A percentile compares a stretch with the other conserved stretches of the same genome.
phyloP scores from a whole-genome alignment of 30 jellyfish, hydroid and myxozoan genomes.

The Pseudorhiza aurosa region DNA sequence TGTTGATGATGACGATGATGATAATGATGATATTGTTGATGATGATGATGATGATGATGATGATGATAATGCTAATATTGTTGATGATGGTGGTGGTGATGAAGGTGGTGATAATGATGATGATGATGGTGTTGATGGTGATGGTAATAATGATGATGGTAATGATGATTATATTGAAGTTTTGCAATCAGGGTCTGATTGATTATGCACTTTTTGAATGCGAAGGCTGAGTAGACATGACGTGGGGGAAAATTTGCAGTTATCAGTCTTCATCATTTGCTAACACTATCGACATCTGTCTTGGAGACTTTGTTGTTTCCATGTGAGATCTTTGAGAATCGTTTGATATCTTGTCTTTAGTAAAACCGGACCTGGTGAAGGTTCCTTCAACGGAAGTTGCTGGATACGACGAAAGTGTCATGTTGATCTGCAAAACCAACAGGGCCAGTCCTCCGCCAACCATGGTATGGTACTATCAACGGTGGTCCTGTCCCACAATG shows the following conservation, averaged over 20 bases:
- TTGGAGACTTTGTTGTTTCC: background rate
- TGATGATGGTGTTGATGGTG: too few species aligned
- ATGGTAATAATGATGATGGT: too few species aligned
- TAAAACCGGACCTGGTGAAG: slow-evolving; percentile 25
- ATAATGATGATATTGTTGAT: too few species aligned
- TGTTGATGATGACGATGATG: background rate
- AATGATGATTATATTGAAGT: too few species aligned
- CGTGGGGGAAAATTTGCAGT: too few species aligned
- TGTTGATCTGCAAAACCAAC: slow-evolving; percentile 40
- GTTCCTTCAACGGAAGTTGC: slow-evolving; percentile 36
- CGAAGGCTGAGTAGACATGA: too few species aligned
- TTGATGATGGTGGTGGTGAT: too few species aligned
- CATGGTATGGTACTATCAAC: slow-evolving; percentile 72
- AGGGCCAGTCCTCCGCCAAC: slow-evolving; percentile 78
- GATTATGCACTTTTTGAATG: too few species aligned
- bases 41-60: too few species aligned
- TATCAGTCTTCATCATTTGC: background rate
- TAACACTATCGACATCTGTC: background rate
- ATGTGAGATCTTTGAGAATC: background rate
- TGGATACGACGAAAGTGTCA: slow-evolving; percentile 8
- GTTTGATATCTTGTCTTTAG: slow-evolving; percentile 1
- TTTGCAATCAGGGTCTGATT: too few species aligned
- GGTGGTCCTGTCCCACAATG: slow-evolving; percentile 73
- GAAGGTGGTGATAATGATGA: too few species aligned
- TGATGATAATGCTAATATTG: too few species aligned